phyloP scores from a whole-genome alignment of 2,888 invertebrate genomes.

The Synergus japonicus region DNA sequence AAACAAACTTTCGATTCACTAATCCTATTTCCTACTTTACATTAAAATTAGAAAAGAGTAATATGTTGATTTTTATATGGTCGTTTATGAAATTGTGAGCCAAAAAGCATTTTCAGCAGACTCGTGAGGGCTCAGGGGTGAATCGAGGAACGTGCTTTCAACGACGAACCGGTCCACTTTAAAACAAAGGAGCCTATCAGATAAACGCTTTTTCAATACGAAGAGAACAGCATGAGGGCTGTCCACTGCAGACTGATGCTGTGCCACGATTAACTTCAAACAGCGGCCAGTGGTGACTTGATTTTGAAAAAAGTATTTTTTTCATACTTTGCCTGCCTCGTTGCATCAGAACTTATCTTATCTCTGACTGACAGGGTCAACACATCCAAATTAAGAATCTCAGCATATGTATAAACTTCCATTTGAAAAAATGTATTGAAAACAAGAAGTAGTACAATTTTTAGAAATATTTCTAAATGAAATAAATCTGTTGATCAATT shows the following conservation, averaged over 20 bases:
- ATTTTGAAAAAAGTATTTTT: conserved; percentile 52
- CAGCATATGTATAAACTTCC: background rate
- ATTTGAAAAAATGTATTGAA: background rate
- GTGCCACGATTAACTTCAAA: conserved; percentile 75
- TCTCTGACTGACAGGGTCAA: conserved; percentile 34
- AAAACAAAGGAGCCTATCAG: conserved; percentile 74
- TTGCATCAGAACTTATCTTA: conserved; percentile 55
- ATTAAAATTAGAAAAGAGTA: background rate
- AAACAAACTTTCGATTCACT: too few species aligned
- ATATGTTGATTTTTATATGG: background rate
- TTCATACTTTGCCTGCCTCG: conserved; percentile 40
- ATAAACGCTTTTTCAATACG: conserved; percentile 75
- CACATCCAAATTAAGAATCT: background rate
- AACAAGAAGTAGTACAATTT: background rate
- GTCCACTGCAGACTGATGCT: conserved; percentile 76
- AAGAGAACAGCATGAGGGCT: conserved; percentile 73
- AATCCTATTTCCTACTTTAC: background rate
- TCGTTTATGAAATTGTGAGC: background rate
- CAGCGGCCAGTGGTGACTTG: conserved; percentile 65
- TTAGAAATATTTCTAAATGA: background rate
- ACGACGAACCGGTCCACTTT: conserved; percentile 74
- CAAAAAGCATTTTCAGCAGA: conserved; percentile 17
- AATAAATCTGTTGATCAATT: background rate
- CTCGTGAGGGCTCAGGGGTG: conserved; percentile 13
- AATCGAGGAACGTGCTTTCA: conserved; percentile 60